phyloP scores from a whole-genome alignment of 2,888 invertebrate genomes.

The Synanthedon vespiformis region DNA sequence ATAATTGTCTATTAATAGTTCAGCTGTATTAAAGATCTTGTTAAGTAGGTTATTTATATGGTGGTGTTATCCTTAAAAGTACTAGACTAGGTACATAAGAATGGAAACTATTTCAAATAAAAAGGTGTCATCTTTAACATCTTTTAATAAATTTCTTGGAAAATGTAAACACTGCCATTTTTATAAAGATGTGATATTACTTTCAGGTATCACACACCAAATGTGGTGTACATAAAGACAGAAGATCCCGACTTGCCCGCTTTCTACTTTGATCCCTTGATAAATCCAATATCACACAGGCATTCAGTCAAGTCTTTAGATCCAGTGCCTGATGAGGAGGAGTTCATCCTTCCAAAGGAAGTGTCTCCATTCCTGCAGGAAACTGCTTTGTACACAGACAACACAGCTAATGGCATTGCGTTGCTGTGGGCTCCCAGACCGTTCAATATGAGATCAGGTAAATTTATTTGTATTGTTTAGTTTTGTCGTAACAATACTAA shows the following conservation, averaged over 20 bases:
- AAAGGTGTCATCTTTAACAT: no score
- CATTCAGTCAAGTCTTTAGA: constrained; percentile 88
- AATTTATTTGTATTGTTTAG: constrained; percentile 5
- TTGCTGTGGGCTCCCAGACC: constrained; percentile 98
- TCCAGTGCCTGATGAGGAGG: constrained; percentile 92
- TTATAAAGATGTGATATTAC: constrained; percentile 1
- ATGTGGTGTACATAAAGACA: constrained; percentile 99
- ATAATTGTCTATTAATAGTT: no score
- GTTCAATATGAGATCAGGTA: constrained; percentile 93
- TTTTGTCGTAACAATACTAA: no score
- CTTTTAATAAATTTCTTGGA: background rate
- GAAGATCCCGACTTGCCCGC: constrained; percentile 99
- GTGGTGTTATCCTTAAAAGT: no score
- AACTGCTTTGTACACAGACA: constrained; percentile 96
- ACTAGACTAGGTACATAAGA: no score
- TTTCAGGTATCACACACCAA: constrained; percentile 96
- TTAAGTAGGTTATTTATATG: no score
- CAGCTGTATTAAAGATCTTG: no score
- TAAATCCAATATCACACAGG: constrained; percentile 98
- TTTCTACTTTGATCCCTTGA: constrained; percentile 99
- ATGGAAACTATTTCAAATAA: no score
- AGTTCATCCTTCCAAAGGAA: constrained; percentile 90
- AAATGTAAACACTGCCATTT: background rate
- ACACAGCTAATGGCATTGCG: constrained; percentile 98
- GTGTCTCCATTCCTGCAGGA: constrained; percentile 94